Evolutionary conservation across 2,113 vertebrate species (phyloP), one percentile per base, ranked within the genome.

Genomic region (Dunckerocampus dactyliophorus): DNA sequence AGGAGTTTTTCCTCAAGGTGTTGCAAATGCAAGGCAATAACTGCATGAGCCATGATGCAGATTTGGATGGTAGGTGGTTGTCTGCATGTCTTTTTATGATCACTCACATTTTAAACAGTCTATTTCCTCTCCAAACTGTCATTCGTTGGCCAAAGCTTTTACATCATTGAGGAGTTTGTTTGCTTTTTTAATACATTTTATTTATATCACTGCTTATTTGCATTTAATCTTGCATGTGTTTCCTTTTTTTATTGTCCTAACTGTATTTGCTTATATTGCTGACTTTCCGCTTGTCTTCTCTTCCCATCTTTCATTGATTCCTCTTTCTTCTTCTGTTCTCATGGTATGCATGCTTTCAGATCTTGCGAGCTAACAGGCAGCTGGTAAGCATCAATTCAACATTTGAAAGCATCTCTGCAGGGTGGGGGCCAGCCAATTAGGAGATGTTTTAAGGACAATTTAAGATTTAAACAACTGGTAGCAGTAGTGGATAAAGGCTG

Each of bases 321-420:
- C 83, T 77, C 84, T 72, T 76, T 88, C 87, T 80, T 66, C 72
- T 74, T 80, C 87, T 89, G 87, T 89, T 86, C 78, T 85, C 87
- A 91, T 37, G 88, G 91, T 88, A 74, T 94, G 93, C 92, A 92
- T 94, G 92, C 88, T 89, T 70, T 90, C 94, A 95, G 92, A 91
- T 95, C 88, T 92, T 95, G 89, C 93, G 92, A 92, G 87, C 92
- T 93, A 94, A 93, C 92, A 93, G 93, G 86, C 94, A 95, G 89
- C 92, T 96, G 93, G 92, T 96, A 95, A 95, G 93, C 91, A 84
- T 88, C 62, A 80, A 85, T 69, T 83, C 84, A 79, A 82, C 80
- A 73, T 77, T 83, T 66, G 59, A 69, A 81, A 82, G 76, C 82
- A 81, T 87, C 57, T 81, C 64, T 34, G 63, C 59, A 48, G 72